Conservation (phyloP, 2,113 vertebrate genomes). For the Psammodynastes pulverulentus region DNA sequence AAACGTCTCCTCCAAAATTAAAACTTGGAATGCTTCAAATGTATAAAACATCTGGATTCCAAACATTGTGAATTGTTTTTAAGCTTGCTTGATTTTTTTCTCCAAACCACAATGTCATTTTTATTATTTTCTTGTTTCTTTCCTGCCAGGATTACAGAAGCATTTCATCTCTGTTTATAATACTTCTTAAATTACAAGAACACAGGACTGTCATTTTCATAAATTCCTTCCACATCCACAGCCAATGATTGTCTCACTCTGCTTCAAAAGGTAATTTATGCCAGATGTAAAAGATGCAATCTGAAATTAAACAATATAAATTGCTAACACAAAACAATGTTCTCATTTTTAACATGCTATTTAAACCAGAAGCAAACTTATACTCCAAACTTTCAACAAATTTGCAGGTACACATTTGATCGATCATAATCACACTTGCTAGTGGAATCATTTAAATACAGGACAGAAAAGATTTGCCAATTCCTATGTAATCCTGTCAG, state of each 20-base stretch:
- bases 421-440: not conserved
- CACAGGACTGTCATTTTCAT: not conserved
- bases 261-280: constrained; percentile 32
- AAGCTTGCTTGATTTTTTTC: not conserved
- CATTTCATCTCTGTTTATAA: constrained; percentile 2
- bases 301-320: not conserved
- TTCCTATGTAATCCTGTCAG: not conserved
- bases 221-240: not conserved
- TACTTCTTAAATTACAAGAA: not conserved
- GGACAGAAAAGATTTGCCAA: not conserved
- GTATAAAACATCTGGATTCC: not conserved
- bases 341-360: not conserved
- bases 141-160: constrained; percentile 13
- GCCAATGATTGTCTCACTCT: constrained; percentile 11
- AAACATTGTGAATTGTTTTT: constrained; percentile 23
- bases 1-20: not conserved
- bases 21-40: constrained; percentile 7
- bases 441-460: not conserved
- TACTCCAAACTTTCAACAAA: not conserved
- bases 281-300: not conserved
- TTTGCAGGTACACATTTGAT: not conserved
- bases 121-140: not conserved
- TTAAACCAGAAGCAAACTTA: not conserved
- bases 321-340: not conserved
- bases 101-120: not conserved